phyloP scores from a whole-genome alignment of 2,797 vertebrate genomes.

The Sebastes flavidus region DNA sequence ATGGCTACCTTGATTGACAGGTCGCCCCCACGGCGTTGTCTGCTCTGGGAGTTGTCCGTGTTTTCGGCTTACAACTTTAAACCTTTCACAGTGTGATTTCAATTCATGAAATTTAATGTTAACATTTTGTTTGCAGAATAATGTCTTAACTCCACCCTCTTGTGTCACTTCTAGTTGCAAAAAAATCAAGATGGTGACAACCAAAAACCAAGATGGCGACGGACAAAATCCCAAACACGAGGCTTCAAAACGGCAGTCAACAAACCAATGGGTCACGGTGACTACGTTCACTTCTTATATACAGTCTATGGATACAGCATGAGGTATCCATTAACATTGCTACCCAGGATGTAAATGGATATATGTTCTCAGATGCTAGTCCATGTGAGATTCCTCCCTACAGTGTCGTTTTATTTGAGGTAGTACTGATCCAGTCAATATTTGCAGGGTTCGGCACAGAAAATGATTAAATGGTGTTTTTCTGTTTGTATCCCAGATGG shows the following conservation, averaged over 20 bases:
- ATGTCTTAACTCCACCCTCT: no score
- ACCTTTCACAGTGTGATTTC: no score
- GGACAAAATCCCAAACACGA: rapidly evolving
- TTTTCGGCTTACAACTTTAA: no score
- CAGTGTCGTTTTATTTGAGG: background rate
- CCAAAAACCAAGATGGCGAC: no score
- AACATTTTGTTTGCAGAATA: no score
- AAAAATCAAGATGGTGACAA: no score
- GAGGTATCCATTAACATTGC: background rate
- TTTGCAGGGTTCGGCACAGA: background rate
- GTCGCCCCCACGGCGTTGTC: rapidly evolving
- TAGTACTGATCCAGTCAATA: conserved; percentile 34
- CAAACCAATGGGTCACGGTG: no score
- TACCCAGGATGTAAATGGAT: background rate
- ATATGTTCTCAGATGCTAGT: background rate
- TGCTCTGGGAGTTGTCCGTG: rapidly evolving
- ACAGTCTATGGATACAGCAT: no score
- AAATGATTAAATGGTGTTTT: background rate
- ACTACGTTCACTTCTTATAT: no score
- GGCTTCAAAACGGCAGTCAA: no score
- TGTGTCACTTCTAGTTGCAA: rapidly evolving
- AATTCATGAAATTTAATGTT: no score
- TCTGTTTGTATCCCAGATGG: background rate
- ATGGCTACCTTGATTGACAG: no score
- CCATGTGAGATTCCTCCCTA: background rate